Percentiles rank a stretch among this genome's conserved stretches.
These are phyloP conservation scores for Parasteatoda tepidariorum DNA, from an alignment of 1,140 invertebrate genomes.

Conservation along the genomic window DNA sequence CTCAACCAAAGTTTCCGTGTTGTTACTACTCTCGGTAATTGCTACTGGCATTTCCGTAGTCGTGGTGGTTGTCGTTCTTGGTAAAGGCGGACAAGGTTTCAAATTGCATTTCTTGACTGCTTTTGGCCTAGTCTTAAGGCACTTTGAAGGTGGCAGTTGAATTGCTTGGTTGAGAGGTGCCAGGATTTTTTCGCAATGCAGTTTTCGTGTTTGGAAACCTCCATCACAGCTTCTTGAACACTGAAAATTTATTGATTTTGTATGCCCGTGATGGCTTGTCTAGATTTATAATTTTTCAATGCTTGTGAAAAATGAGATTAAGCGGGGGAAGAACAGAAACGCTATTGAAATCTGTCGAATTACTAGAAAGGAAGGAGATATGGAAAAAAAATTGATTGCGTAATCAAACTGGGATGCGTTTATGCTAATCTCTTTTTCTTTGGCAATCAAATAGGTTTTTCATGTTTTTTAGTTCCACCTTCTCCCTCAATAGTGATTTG, in stretches of 20 bases:
- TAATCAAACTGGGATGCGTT: too few relatives aligned
- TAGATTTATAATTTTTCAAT: too few relatives aligned
- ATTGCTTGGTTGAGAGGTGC: conserved; percentile 81
- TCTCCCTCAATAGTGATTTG: too few relatives aligned
- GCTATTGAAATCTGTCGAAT: too few relatives aligned
- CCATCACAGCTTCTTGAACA: conserved; percentile 92
- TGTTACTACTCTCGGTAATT: neutral
- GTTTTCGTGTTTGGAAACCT: conserved; percentile 84
- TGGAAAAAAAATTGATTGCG: too few relatives aligned
- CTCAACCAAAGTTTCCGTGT: neutral
- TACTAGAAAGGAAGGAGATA: too few relatives aligned
- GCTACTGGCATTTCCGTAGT: neutral
- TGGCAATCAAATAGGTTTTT: too few relatives aligned
- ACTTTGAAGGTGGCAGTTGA: conserved; percentile 78
- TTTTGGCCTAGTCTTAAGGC: conserved; percentile 76
- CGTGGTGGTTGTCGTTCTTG: neutral
- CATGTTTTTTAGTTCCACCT: too few relatives aligned
- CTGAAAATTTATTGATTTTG: too few relatives aligned
- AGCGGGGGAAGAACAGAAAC: too few relatives aligned
- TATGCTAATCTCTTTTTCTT: too few relatives aligned
- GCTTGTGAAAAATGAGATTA: neutral
- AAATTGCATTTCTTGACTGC: conserved; percentile 83
- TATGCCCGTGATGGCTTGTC: too few relatives aligned
- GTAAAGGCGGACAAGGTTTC: conserved; percentile 73
- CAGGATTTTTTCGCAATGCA: conserved; percentile 82